A percentile compares a stretch with the other conserved stretches of the same genome.
Evolutionary conservation across 2,888 invertebrate genomes (phyloP).

Genomic region (Leucania comma): DNA sequence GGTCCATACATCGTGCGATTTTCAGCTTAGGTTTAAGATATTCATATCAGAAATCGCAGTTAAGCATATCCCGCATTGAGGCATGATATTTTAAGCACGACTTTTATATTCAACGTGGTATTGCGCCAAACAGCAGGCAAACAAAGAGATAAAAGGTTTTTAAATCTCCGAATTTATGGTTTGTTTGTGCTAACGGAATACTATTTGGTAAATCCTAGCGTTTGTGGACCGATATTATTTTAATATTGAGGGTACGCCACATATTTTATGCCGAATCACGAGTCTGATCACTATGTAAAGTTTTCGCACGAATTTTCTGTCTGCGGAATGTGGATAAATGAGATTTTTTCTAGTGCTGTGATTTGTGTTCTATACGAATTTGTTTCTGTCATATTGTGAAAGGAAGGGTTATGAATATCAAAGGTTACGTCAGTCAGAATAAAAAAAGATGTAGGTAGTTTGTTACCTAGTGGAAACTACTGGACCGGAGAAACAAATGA

Average conservation of each 20-base stretch:
- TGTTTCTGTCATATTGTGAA: constrained; percentile 24
- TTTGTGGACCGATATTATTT: constrained; percentile 78
- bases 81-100: constrained; percentile 73
- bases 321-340: constrained; percentile 21
- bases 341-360: constrained; percentile 19
- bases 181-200: constrained; percentile 84
- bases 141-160: constrained; percentile 85
- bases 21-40: constrained; percentile 47
- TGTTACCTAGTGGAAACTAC: constrained; percentile 10
- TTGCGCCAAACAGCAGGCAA: constrained; percentile 77
- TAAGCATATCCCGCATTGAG: constrained; percentile 65
- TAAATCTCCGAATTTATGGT: constrained; percentile 85
- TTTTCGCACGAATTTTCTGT: constrained; percentile 33
- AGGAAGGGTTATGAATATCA: constrained; percentile 21
- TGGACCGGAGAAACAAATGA: constrained; percentile 33
- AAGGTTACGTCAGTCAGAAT: constrained; percentile 7
- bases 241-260: constrained; percentile 70
- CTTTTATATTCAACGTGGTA: constrained; percentile 76
- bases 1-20: constrained; percentile 40
- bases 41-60: constrained; percentile 59
- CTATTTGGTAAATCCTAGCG: constrained; percentile 75
- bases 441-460: constrained; percentile 7
- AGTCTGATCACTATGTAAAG: constrained; percentile 48
- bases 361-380: constrained; percentile 29
- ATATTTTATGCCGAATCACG: constrained; percentile 68